Evolutionary conservation across 2,113 vertebrate genomes (phyloP), one percentile per base, ranked within the genome.

Genomic region (Struthio camelus): DNA sequence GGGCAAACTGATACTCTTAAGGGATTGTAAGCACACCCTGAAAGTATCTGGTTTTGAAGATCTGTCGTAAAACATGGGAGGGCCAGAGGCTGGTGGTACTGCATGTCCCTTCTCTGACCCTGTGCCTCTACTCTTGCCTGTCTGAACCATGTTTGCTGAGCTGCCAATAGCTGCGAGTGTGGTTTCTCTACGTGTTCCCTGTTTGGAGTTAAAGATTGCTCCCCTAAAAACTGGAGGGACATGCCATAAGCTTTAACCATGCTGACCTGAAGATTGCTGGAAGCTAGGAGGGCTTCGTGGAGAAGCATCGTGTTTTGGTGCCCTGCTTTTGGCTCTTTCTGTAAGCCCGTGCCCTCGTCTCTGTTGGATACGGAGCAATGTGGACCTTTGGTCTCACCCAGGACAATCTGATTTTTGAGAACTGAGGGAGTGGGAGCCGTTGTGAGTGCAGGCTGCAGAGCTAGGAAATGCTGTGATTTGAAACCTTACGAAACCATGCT

Each of bases 71-170:
- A 44, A 18, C 51, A 14, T 11, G 32, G 36, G 27, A 38, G 32
- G 61, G 17, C 38, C 9, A 2, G 76, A 25, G 44, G 54, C 36
- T 32, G 87, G 59, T 72, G 53, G 58, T 7, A 70, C 94, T 82
- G 56, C 0, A 2, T 23, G 38, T 61, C 48, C 59, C 75, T 30
- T 51, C 67, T 73, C n/a, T 20, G 51, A 20, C 22, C 36, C 81
- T 1, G 0, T 1, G 1, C 25, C 59, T 14, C 46, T 42, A n/a
- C 40, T 44, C 40, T 46, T 10, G 0, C 14, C 77, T 77, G 90
- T 79, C 20, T 12, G 36, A 9, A 46, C 6, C 6, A 1, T 3
- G 5, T 71, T 75, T 32, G 25, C 64, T 3, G 84, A 81, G 80
- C 73, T 75, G 81, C 44, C 0, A 1, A 2, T 11, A 59, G 4